A percentile compares a stretch with the other conserved stretches of the same genome.
phyloP scores from a whole-genome alignment of 2,113 vertebrate species.

The Melierax canorus region DNA sequence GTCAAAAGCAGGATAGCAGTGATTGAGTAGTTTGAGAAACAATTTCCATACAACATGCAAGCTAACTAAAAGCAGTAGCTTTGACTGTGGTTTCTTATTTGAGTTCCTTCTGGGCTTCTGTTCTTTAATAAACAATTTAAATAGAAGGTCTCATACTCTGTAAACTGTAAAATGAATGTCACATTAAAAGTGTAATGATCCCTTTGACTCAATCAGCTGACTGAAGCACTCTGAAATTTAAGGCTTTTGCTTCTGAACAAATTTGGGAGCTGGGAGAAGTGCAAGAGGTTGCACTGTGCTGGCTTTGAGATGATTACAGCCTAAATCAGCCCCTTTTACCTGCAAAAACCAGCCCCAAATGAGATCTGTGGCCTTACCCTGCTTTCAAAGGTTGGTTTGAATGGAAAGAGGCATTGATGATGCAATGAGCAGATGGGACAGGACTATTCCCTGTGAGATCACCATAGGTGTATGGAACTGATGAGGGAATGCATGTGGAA shows the following conservation, averaged over 20 bases:
- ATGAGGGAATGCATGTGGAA: background rate
- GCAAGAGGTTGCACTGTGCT: background rate
- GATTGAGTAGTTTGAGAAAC: background rate
- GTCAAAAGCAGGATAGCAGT: background rate
- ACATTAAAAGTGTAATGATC: background rate
- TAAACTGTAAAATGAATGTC: background rate
- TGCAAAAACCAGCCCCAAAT: background rate
- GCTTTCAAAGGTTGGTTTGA: background rate
- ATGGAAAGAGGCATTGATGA: background rate
- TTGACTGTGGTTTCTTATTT: background rate
- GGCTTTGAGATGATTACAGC: background rate
- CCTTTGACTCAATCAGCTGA: background rate
- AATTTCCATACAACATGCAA: background rate
- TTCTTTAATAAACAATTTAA: background rate
- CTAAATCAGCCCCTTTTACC: background rate
- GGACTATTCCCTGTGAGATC: background rate
- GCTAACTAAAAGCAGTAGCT: background rate
- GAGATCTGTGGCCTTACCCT: background rate
- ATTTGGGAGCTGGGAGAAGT: background rate
- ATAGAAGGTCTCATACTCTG: background rate
- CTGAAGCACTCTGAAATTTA: background rate
- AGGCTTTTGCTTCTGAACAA: background rate
- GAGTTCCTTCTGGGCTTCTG: background rate
- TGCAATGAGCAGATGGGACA: background rate
- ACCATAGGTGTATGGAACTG: background rate